Base-by-base conservation (phyloP, 2,113 vertebrate genomes). In the Amblyopsis rosae region DNA sequence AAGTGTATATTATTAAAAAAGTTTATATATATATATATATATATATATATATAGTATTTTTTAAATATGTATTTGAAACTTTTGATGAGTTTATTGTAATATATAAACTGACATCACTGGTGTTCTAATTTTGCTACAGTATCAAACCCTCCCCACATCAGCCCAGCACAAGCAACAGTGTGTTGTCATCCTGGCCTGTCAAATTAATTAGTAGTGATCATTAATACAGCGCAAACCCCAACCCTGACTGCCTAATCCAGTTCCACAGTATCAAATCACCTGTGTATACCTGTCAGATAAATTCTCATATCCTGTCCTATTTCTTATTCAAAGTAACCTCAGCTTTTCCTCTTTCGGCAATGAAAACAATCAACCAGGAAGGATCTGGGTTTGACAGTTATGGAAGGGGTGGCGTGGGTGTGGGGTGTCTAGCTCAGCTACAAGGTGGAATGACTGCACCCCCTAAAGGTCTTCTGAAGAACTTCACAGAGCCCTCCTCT, bases 391-490 rank as follows among this genome's bases (percentile, higher is more conserved):
- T 82, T 90, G 82, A 88, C 82, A 87, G 87, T 86, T 84, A 82
- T 84, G 85, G 19, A n/a, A n/a, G 19, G 12, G 47, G 56, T n/a
- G 33, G 1, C 13, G 48, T 2, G 10, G 13, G 48, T 6, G 9
- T 5, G 12, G 6, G 16, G 19, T 17, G 46, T 54, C 58, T 62
- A 32, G 26, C 16, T 73, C 15, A 49, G 70, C 82, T 79, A 90
- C 90, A 87, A 87, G 88, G 85, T 96, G 93, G 96, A 96, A 92
- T 92, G 92, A 94, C 89, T 94, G 94, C 96, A 92, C 96, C 96
- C 93, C 95, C 96, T 96, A 87, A 94, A 93, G 97, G 76, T 83
- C 74, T 88, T 56, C 1, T 49, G 46, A 0, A 64, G 76, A 89
- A 83, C 45, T 79, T 85, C 92, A 89, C 82, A 15, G 19, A 32